Evolutionary conservation across 2,113 vertebrate species (phyloP), one percentile per base, ranked within the genome.

Genomic region (Pelobates fuscus): DNA sequence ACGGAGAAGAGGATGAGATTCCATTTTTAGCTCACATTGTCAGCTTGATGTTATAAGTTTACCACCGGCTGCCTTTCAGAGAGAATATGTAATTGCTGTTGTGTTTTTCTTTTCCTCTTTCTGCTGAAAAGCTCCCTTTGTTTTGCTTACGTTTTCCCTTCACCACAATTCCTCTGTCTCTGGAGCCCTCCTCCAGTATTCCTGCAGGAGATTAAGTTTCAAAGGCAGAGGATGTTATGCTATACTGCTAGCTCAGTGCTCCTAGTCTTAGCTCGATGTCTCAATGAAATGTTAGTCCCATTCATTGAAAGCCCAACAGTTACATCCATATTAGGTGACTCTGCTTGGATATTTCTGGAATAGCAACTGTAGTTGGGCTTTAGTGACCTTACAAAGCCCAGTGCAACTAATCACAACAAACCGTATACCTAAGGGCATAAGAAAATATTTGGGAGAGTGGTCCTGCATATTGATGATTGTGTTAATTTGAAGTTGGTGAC

Each of bases 81-180:
- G 23, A 7, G 55, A 79, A 44, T 58, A 0, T 8, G 43, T 68
- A 67, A 76, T 67, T 73, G 59, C 64, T 61, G 72, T 76, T 76
- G 73, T 60, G 41, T 20, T 8, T 1, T 65, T 82, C 54, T 37
- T 32, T 32, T 32, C n/a, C 10, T 37, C 10, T 37, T 37, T 5
- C 20, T 73, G 68, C 67, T 81, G 70, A 72, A 81, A 80, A 76
- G 30, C 59, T 7, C 25, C 43, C 43, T 6, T 80, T 87, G 72
- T 77, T 1, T 81, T 24, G 70, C 77, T 67, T 68, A 18, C 43
- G 32, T 21, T 77, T 78, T 44, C 25, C 58, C n/a, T 78, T 37
- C 37, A 0, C 26, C 0, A 2, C 68, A 2, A 27, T 17, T 20
- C 17, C 25, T 63, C 26, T 37, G 12, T 4, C 11, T 64, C 25